These are phyloP conservation scores for Zoanthus solanderi DNA, from an alignment of 92 coral and sea anemone genomes.

Conservation along the genomic window DNA sequence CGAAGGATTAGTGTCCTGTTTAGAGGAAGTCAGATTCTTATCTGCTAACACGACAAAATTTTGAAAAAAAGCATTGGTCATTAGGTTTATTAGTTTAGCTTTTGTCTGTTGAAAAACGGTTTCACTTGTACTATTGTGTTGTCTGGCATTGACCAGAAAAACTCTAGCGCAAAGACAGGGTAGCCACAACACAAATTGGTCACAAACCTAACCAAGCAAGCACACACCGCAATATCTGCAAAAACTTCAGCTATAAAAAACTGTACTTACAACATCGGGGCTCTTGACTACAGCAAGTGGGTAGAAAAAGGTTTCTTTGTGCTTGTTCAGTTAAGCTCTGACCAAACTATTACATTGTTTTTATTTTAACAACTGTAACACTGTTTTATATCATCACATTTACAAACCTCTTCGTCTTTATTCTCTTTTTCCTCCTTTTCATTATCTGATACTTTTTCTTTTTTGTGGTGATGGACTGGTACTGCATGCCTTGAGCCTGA, in stretches of 20 bases:
- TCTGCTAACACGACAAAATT: too few relatives aligned
- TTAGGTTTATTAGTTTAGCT: background rate
- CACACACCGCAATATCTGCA: background rate
- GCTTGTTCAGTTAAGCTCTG: too few relatives aligned
- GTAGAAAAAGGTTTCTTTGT: background rate
- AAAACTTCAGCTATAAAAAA: background rate
- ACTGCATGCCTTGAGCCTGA: constrained; percentile 17
- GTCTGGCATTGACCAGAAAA: background rate
- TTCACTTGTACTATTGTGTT: background rate
- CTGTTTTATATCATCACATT: too few relatives aligned
- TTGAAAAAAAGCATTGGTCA: too few relatives aligned
- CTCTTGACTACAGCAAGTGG: background rate
- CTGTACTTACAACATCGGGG: background rate
- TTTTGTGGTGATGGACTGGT: constrained; percentile 29
- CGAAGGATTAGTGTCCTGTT: too few relatives aligned
- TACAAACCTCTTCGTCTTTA: constrained; percentile 26
- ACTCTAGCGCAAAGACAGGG: background rate
- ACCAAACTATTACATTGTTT: background rate
- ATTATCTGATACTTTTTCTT: constrained; percentile 14
- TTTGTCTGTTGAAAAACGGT: background rate
- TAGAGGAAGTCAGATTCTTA: too few relatives aligned
- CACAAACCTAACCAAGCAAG: background rate
- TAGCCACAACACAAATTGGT: background rate
- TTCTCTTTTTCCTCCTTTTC: constrained; percentile 11
- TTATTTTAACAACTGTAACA: background rate